phyloP scores from a whole-genome alignment of 1,140 invertebrate species.

The Drosophila orena region DNA sequence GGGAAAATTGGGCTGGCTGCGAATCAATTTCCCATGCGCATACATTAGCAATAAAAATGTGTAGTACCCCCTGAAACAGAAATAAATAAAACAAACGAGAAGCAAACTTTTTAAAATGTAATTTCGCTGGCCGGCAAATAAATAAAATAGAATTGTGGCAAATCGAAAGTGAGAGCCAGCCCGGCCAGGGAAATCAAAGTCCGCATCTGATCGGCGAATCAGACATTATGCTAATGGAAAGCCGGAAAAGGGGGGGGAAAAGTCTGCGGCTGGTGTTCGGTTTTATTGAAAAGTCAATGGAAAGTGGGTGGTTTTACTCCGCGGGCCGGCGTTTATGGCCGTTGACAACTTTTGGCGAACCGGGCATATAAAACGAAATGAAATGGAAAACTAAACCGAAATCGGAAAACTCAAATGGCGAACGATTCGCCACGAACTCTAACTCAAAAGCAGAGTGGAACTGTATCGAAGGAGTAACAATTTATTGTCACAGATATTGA shows the following conservation, averaged over 20 bases:
- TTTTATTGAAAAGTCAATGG: constrained; percentile 61
- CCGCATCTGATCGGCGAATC: constrained; percentile 27
- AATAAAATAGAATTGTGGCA: constrained; percentile 77
- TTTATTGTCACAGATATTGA: constrained; percentile 83
- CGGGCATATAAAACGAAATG: constrained; percentile 80
- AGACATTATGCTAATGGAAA: constrained; percentile 81
- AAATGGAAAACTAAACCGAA: constrained; percentile 75
- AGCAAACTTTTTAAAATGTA: constrained; percentile 78
- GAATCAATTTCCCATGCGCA: constrained; percentile 71
- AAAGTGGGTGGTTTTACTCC: constrained; percentile 1
- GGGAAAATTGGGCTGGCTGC: background rate
- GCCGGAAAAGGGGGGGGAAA: background rate
- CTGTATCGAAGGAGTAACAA: constrained; percentile 61
- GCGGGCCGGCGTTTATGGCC: constrained; percentile 49
- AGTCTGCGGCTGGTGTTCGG: constrained; percentile 65
- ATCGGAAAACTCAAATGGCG: constrained; percentile 39
- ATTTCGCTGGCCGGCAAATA: constrained; percentile 64
- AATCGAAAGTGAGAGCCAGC: constrained; percentile 60
- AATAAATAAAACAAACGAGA: constrained; percentile 59
- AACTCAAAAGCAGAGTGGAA: constrained; percentile 40
- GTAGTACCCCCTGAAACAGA: constrained; percentile 30
- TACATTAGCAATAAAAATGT: constrained; percentile 78
- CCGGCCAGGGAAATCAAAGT: constrained; percentile 43
- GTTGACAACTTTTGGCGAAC: constrained; percentile 76
- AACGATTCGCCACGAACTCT: constrained; percentile 49